Percentiles rank a stretch among this genome's conserved stretches.
Evolutionary conservation across 2,113 vertebrate genomes (phyloP).

Genomic region (Ginglymostoma cirratum): DNA sequence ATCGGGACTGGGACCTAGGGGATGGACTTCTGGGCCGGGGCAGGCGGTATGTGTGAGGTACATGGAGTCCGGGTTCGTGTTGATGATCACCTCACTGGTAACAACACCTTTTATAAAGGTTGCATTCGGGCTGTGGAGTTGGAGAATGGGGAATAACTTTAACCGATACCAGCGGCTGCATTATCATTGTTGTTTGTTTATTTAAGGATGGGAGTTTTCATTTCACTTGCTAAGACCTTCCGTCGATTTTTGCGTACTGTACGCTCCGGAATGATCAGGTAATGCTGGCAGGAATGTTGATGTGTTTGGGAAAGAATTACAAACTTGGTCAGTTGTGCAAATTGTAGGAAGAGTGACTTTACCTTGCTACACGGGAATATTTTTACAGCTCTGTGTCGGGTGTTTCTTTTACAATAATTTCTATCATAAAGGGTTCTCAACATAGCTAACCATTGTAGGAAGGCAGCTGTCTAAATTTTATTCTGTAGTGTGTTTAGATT

Average conservation of each 20-base stretch:
- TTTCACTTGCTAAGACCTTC: no score
- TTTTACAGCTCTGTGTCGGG: neutral
- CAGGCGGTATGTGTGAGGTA: neutral
- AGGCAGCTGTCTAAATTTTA: neutral
- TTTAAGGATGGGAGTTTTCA: neutral
- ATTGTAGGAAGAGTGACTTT: neutral
- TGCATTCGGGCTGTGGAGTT: neutral
- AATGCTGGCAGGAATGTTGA: neutral
- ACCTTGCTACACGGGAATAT: neutral
- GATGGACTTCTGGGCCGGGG: neutral
- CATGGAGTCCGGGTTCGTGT: neutral
- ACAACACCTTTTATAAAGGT: neutral
- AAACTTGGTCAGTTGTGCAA: neutral
- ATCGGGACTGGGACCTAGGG: no score
- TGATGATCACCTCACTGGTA: neutral
- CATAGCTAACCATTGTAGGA: neutral
- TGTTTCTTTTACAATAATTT: neutral
- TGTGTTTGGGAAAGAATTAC: neutral
- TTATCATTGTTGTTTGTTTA: neutral
- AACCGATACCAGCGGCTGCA: neutral
- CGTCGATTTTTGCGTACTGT: neutral
- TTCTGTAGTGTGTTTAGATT: neutral
- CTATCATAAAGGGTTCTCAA: neutral
- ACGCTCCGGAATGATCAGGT: neutral
- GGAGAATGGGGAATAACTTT: neutral